Base-by-base conservation (phyloP, 2,797 vertebrate species). In the Intellagama lesueurii region DNA sequence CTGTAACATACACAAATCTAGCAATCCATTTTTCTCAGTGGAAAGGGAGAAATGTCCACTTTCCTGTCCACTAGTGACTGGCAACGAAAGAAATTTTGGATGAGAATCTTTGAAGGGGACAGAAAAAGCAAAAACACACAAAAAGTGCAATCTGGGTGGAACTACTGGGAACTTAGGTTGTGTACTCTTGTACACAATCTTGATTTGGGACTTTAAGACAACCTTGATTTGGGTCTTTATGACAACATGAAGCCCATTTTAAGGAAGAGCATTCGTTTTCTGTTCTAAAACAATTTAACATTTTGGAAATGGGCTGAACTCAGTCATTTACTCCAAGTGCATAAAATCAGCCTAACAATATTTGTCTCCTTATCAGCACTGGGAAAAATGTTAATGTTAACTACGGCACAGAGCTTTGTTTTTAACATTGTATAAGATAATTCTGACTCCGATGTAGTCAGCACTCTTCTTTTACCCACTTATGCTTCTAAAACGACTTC, bases 331-430 rank as follows among this genome's bases (percentile, higher is more conserved):
- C 93, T 83, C 81, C 88, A 92, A 52, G 77, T 90, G 0, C 9
- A 72, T 81, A 78, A 89, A 95, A 92, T 52, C 24, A 88, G 52
- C 76, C 85, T 91, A 88, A 92, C 82, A 90, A 85, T 93, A 95
- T 91, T 94, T 88, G 85, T 90, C 81, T 90, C 86, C 82, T 52
- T 1, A 52, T 52, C 6, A 52, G 6, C 12, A 91, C 86, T 77
- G 88, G 88, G 89, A 87, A 90, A 88, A 94, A 93, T 0, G 0
- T 47, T 64, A 91, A 84, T 52, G 52, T 12, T 52, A 56, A 56
- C 9, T 56, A 56, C 52, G 12, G 52, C 14, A 11, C 14, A 14
- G 52, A 14, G 52, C 49, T 52, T 52, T 52, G 7, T 56, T 56
- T 56, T 56, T 56, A 11, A 56, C 52, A 56, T 14, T 56, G 52